Base-by-base conservation (phyloP, 2,113 vertebrate genomes). In the Neolamprologus sp. region DNA sequence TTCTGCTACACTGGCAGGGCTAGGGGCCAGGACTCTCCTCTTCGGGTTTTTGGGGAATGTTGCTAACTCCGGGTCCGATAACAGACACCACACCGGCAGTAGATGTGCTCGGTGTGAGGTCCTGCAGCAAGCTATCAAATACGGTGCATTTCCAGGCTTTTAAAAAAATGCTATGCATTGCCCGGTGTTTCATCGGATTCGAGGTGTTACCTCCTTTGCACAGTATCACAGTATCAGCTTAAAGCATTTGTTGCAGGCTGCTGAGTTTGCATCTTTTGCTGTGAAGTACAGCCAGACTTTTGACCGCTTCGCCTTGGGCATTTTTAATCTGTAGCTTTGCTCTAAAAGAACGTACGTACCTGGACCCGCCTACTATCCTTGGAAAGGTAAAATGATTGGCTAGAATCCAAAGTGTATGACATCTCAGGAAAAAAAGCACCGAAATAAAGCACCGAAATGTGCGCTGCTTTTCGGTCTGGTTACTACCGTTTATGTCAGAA, bases 101-200 rank as follows among this genome's bases (percentile, higher is more conserved):
- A 47, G 14, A 16, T 17, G 45, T 47, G 45, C 45, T 0, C 45
- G 0, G 2, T 49, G 45, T 49, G 45, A 49, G 47, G 1, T 49
- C 47, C 0, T 0, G 7, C 16, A 17, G 45, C 16, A 49, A 49
- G 45, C 47, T 49, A 1, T 49, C 7, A 49, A 49, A 49, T 49
- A 49, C 4, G 4, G 7, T 0, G 47, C 17, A 51, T 51, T 51
- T 51, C 0, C 5, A 8, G 0, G 19, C 49, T 51, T 51, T 51
- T n/a, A 9, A 49, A 17, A 40, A n/a, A 10, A 5, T 0, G 2
- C 49, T 53, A 53, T 1, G 2, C 1, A 2, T 53, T 0, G 0
- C 19, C 9, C 2, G 0, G 3, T 6, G 49, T 53, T 53, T 53
- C 49, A n/a, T 3, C 49, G 1, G 49, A 53, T n/a, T 53, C 0